Percentiles rank a stretch among this genome's conserved stretches.
Conservation (phyloP, 2,888 invertebrate species). For the Cheilosia grossa region DNA sequence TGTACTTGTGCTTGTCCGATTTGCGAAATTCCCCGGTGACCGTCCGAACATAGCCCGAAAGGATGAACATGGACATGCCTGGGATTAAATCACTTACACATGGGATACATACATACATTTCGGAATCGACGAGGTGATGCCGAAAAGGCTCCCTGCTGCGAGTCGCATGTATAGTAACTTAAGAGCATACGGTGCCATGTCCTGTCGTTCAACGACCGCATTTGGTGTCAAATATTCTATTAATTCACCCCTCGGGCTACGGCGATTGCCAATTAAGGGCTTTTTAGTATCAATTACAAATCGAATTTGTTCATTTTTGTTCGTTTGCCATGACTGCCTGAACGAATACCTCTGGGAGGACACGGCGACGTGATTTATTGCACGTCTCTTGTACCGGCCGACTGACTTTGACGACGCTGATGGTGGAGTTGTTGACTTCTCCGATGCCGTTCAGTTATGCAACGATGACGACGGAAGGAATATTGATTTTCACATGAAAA, state of each 20-base stretch:
- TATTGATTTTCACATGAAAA: slow-evolving; percentile 35
- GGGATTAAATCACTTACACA: slow-evolving; percentile 66
- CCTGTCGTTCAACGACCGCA: slow-evolving; percentile 64
- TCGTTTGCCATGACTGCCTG: slow-evolving; percentile 34
- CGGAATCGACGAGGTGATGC: slow-evolving; percentile 1
- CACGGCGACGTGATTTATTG: slow-evolving; percentile 57
- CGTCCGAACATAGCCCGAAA: slow-evolving; percentile 15
- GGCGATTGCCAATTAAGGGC: slow-evolving; percentile 82
- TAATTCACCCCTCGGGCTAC: slow-evolving; percentile 73
- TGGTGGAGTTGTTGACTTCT: slow-evolving; percentile 9
- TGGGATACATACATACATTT: slow-evolving; percentile 19
- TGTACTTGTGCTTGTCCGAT: slow-evolving; percentile 24
- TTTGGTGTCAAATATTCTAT: slow-evolving; percentile 75
- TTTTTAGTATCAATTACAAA: slow-evolving; percentile 84
- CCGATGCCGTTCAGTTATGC: slow-evolving; percentile 13
- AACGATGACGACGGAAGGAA: slow-evolving; percentile 5
- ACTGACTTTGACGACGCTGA: not conserved
- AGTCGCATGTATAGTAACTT: slow-evolving; percentile 24
- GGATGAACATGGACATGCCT: slow-evolving; percentile 31
- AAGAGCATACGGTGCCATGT: slow-evolving; percentile 35
- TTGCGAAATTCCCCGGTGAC: slow-evolving; percentile 60
- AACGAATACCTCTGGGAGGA: slow-evolving; percentile 57
- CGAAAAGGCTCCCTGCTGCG: slow-evolving; percentile 33
- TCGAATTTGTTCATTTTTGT: slow-evolving; percentile 79
- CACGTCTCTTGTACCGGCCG: slow-evolving; percentile 4